Base-by-base conservation (phyloP, 2,888 invertebrate species). In the Stegana nigrithorax region DNA sequence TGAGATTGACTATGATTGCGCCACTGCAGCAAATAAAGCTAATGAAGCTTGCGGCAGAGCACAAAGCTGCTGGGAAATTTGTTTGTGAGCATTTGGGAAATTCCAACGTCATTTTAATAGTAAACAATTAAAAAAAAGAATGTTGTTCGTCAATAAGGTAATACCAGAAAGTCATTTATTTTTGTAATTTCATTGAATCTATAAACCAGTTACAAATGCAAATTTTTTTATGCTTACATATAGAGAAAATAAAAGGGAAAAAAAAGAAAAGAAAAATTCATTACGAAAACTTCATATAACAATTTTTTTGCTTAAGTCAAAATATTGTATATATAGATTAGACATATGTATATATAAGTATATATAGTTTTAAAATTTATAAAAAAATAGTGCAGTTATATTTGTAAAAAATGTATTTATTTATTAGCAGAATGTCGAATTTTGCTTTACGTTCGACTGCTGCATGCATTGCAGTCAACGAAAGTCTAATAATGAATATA, bases 131-230 rank as follows among this genome's bases (percentile, higher is more conserved):
- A n/a, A n/a, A n/a, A n/a, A n/a, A n/a, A n/a, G n/a, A n/a, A n/a
- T n/a, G n/a, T n/a, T n/a, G n/a, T n/a, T n/a, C n/a, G n/a, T n/a
- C n/a, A n/a, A n/a, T n/a, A n/a, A n/a, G n/a, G n/a, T n/a, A n/a
- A n/a, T n/a, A n/a, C n/a, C n/a, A n/a, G n/a, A 60, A 64, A 29
- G 21, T 56, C 32, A 23, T 53, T 64, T 1, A 42, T 32, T 44
- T 51, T 57, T 29, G 53, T 64, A n/a, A 45, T 14, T 7, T 61
- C 58, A 14, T 44, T 44, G 44, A 14, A 17, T 44, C n/a, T 36
- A n/a, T 44, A 17, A 17, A 44, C 2, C 19, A 44, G 8, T 14
- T n/a, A 44, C 44, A 17, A 7, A 29, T 29, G 6, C 6, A 7
- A 29, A 29, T 29, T 7, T 7, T 7, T 10, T 7, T 29, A 29